Conservation (phyloP, 2,113 vertebrate genomes). For the Salminus brasiliensis region DNA sequence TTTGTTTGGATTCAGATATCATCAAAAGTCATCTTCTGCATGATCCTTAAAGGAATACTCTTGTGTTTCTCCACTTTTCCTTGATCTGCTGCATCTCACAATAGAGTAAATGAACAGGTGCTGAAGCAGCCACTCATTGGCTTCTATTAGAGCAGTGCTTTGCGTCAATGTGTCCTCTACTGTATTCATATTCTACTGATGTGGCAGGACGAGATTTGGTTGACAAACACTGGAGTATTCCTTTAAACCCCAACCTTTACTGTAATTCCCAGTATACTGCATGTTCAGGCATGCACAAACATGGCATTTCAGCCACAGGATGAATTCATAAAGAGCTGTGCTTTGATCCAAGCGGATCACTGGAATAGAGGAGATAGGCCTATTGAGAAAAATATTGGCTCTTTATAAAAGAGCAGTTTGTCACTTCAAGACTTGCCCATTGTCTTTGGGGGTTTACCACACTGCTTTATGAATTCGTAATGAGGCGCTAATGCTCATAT, state of each 20-base stretch:
- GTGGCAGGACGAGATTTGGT: not conserved
- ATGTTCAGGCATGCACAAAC: conserved; percentile 27
- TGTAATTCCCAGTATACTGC: not conserved
- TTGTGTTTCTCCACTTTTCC: not conserved
- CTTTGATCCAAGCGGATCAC: not conserved
- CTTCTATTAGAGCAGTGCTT: too few relatives aligned
- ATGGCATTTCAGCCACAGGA: conserved; percentile 17
- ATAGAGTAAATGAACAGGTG: not conserved
- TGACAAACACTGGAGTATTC: not conserved
- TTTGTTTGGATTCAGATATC: conserved; percentile 3
- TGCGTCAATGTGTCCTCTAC: too few relatives aligned
- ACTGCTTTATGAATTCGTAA: conserved; percentile 34
- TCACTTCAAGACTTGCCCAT: not conserved
- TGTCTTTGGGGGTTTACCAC: not conserved
- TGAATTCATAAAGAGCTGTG: not conserved
- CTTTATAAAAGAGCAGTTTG: conserved; percentile 1
- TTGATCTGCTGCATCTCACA: not conserved
- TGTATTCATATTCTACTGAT: not conserved
- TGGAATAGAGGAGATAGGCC: not conserved
- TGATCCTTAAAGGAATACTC: not conserved
- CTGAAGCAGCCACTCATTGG: too few relatives aligned
- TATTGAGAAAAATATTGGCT: not conserved
- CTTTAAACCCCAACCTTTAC: not conserved
- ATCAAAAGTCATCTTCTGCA: conserved; percentile 1
- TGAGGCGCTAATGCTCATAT: conserved; percentile 29